Percentiles rank a stretch among this genome's conserved stretches.
Evolutionary conservation across 2,113 vertebrate species (phyloP).

Genomic region (Rattus rattus): DNA sequence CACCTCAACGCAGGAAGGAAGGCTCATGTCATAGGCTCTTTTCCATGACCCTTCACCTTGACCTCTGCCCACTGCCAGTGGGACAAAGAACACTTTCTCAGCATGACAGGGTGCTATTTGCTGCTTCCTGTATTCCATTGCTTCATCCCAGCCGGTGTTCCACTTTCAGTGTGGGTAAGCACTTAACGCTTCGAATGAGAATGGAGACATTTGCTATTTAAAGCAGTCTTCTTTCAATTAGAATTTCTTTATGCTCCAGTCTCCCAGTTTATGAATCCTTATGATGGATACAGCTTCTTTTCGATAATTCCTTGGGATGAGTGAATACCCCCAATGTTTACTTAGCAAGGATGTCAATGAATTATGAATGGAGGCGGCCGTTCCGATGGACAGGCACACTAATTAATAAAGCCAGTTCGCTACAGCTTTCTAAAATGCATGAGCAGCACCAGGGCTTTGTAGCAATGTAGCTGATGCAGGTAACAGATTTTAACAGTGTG

Average conservation of each 20-base stretch:
- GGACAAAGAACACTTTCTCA: not conserved
- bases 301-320: conserved; percentile 69
- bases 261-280: conserved; percentile 59
- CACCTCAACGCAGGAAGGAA: accelerated
- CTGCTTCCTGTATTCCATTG: not conserved
- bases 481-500: not conserved
- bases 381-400: conserved; percentile 60
- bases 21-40: not conserved
- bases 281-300: conserved; percentile 71
- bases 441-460: not conserved
- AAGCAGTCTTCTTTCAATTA: conserved; percentile 67
- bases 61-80: not conserved
- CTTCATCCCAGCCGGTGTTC: not conserved
- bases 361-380: conserved; percentile 70
- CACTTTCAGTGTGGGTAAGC: not conserved
- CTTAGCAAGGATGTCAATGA: conserved; percentile 66
- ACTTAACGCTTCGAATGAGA: not conserved
- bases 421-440: not conserved
- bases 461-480: not conserved
- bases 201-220: conserved; percentile 27
- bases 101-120: accelerated
- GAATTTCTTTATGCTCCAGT: conserved; percentile 56
- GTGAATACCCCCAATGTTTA: conserved; percentile 73
- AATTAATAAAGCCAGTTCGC: conserved; percentile 68
- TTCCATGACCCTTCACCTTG: not conserved